A percentile compares a stretch with the other conserved stretches of the same genome.
phyloP scores from a whole-genome alignment of 2,888 invertebrate species.

The Ornithoptera alexandrae region DNA sequence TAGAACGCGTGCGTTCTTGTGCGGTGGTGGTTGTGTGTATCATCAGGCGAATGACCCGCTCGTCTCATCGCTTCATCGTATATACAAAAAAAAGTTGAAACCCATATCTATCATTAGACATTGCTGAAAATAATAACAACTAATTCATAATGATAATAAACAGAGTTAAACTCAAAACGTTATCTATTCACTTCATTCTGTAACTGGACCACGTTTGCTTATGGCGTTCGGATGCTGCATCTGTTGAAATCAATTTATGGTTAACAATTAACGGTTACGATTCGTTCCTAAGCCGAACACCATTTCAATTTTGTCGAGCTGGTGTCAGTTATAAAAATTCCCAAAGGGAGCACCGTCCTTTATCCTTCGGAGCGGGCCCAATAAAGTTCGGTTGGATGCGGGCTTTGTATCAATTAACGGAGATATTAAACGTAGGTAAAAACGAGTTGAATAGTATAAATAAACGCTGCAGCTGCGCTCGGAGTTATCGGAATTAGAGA shows the following conservation, averaged over 20 bases:
- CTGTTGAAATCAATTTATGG: constrained; percentile 24
- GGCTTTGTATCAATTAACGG: constrained; percentile 71
- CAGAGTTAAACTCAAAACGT: not conserved
- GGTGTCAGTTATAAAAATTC: constrained; percentile 50
- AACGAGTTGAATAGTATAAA: constrained; percentile 47
- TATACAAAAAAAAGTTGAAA: no score
- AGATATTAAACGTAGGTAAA: constrained; percentile 56
- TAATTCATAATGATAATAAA: no score
- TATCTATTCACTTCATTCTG: constrained; percentile 4
- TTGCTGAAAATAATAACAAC: no score
- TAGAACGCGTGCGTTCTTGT: no score
- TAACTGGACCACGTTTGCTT: constrained; percentile 23
- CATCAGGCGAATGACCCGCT: no score
- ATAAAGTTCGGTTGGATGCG: constrained; percentile 62
- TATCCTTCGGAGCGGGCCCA: constrained; percentile 43
- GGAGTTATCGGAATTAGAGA: constrained; percentile 44
- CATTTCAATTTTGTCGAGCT: constrained; percentile 26
- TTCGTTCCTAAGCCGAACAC: constrained; percentile 16
- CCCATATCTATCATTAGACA: no score
- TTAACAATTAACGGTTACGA: constrained; percentile 24
- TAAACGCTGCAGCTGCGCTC: constrained; percentile 50
- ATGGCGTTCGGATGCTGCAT: not conserved
- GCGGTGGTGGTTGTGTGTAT: no score
- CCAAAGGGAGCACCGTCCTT: constrained; percentile 15
- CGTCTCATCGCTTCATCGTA: no score